Evolutionary conservation across 2,888 invertebrate species (phyloP).

Genomic region (Pandemis heparana): DNA sequence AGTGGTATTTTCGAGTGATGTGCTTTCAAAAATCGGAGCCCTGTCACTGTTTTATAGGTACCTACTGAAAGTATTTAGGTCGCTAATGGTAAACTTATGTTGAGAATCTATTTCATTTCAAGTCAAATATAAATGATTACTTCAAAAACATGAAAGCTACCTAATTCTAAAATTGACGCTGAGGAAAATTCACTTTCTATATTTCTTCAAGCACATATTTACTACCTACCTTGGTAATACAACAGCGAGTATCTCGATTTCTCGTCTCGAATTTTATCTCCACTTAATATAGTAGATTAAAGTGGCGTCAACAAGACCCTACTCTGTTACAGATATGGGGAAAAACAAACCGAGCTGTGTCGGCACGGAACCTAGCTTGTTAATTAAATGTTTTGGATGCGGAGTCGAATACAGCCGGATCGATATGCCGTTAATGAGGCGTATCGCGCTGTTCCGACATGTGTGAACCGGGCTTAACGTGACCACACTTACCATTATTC

Average conservation of each 20-base stretch:
- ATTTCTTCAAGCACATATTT: background rate
- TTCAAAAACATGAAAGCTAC: too few relatives aligned
- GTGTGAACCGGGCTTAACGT: conserved; percentile 52
- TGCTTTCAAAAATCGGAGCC: too few relatives aligned
- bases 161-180: background rate
- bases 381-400: conserved; percentile 40
- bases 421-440: conserved; percentile 76
- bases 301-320: conserved; percentile 10
- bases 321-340: conserved; percentile 10
- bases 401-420: conserved; percentile 52
- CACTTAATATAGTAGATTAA: conserved; percentile 8
- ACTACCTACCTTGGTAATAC: background rate
- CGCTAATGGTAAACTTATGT: too few relatives aligned
- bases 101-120: too few relatives aligned
- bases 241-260: background rate
- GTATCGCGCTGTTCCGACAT: conserved; percentile 64
- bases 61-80: too few relatives aligned
- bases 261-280: background rate
- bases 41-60: too few relatives aligned
- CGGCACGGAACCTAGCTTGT: conserved; percentile 22
- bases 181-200: background rate
- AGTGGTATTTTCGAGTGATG: too few relatives aligned
- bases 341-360: conserved; percentile 25
- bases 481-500: conserved; percentile 37
- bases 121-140: too few relatives aligned